A percentile compares a stretch with the other conserved stretches of the same genome.
Conservation (phyloP, 2,888 invertebrate genomes). For the Calephelis perditalis region DNA sequence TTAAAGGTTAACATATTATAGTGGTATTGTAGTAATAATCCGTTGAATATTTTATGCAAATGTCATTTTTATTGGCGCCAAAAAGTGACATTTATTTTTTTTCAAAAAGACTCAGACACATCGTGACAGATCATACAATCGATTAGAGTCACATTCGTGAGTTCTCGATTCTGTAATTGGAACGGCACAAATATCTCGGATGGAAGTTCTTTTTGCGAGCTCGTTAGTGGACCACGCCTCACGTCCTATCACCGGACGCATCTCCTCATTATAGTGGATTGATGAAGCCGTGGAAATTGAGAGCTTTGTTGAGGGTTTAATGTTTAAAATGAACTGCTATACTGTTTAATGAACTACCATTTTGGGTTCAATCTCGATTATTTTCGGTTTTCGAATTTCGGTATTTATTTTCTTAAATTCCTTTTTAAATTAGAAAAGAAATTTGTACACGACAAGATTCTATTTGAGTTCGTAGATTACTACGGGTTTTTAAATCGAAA, state of each 20-base stretch:
- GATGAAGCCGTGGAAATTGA: conserved; percentile 10
- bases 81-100: conserved; percentile 20
- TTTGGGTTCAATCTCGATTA: background rate
- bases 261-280: conserved; percentile 45
- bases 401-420: too few relatives aligned
- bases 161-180: conserved; percentile 62
- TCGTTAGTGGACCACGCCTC: conserved; percentile 47
- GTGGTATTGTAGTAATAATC: too few relatives aligned
- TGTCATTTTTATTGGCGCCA: background rate
- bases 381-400: too few relatives aligned
- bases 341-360: background rate
- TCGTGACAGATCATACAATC: conserved; percentile 46
- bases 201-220: conserved; percentile 31
- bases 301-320: conserved; percentile 7
- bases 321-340: background rate
- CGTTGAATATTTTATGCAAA: too few relatives aligned
- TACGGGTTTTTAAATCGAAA: too few relatives aligned
- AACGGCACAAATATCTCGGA: conserved; percentile 31
- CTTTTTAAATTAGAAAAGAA: too few relatives aligned
- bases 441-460: too few relatives aligned
- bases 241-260: conserved; percentile 46
- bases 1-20: too few relatives aligned
- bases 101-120: conserved; percentile 17
- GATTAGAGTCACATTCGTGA: conserved; percentile 54
- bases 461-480: too few relatives aligned